A percentile compares a stretch with the other conserved stretches of the same genome.
phyloP scores from a whole-genome alignment of 2,797 vertebrate genomes.

The Pangasius krempfi region DNA sequence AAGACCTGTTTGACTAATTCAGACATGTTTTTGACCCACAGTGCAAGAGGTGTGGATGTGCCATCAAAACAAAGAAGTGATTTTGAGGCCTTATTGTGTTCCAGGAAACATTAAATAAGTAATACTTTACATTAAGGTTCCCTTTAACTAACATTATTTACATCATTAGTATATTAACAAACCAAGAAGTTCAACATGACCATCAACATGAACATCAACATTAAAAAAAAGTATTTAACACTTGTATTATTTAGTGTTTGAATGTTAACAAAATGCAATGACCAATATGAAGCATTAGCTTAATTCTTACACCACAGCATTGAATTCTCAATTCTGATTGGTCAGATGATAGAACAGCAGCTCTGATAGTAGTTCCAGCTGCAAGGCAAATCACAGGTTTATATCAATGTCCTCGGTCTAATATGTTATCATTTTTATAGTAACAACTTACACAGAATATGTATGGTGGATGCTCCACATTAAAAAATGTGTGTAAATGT shows the following conservation, averaged over 20 bases:
- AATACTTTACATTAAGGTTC: neutral
- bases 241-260: neutral
- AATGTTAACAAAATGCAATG: neutral
- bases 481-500: neutral
- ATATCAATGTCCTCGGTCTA: neutral
- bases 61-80: constrained; percentile 43
- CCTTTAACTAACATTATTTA: neutral
- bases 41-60: constrained; percentile 45
- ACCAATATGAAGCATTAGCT: neutral
- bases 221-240: neutral
- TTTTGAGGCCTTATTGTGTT: constrained; percentile 1
- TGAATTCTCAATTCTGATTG: neutral
- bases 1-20: constrained; percentile 44
- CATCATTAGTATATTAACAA: neutral
- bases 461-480: neutral
- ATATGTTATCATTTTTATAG: neutral
- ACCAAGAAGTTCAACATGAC: neutral
- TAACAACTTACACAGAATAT: neutral
- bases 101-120: neutral
- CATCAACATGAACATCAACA: no score
- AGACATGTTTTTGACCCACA: constrained; percentile 29
- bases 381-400: neutral
- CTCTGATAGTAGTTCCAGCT: neutral
- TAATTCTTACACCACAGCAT: neutral
- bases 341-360: neutral